Percentiles rank a stretch among this genome's conserved stretches.
Conservation (phyloP, 2,888 invertebrate species). For the Dendrolimus pini region DNA sequence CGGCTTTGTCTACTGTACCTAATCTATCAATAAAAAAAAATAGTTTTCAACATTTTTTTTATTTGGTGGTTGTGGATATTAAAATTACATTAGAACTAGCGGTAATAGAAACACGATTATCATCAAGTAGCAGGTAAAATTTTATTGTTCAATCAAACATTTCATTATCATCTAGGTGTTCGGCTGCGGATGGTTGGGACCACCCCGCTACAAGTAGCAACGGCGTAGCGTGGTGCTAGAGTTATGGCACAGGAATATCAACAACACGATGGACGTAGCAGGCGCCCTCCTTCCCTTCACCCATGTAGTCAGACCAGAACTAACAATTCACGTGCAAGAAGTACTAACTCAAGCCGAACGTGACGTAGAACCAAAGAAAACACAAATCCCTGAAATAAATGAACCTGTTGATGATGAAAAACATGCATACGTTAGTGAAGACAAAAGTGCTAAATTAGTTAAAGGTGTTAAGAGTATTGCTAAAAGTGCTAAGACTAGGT, state of each 20-base stretch:
- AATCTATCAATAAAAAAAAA: not conserved
- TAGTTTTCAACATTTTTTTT: constrained; percentile 1
- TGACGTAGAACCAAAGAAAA: constrained; percentile 26
- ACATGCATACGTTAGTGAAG: constrained; percentile 2
- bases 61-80: not conserved
- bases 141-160: too few species aligned
- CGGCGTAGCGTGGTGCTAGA: constrained; percentile 75
- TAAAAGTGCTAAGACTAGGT: constrained; percentile 21
- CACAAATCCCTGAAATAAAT: constrained; percentile 52
- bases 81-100: too few species aligned
- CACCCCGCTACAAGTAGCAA: constrained; percentile 80
- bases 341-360: constrained; percentile 57
- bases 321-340: constrained; percentile 63
- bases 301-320: constrained; percentile 61
- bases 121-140: too few species aligned
- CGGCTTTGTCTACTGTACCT: too few species aligned
- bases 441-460: constrained; percentile 14
- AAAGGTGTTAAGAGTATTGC: constrained; percentile 16
- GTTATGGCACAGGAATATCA: constrained; percentile 73
- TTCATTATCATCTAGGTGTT: constrained; percentile 60
- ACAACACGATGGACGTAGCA: constrained; percentile 74
- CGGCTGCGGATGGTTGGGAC: constrained; percentile 82
- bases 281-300: constrained; percentile 67
- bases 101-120: too few species aligned
- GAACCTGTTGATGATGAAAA: constrained; percentile 41